Base-by-base conservation (phyloP, 2,113 vertebrate genomes). In the Psilopsiagon aymara region DNA sequence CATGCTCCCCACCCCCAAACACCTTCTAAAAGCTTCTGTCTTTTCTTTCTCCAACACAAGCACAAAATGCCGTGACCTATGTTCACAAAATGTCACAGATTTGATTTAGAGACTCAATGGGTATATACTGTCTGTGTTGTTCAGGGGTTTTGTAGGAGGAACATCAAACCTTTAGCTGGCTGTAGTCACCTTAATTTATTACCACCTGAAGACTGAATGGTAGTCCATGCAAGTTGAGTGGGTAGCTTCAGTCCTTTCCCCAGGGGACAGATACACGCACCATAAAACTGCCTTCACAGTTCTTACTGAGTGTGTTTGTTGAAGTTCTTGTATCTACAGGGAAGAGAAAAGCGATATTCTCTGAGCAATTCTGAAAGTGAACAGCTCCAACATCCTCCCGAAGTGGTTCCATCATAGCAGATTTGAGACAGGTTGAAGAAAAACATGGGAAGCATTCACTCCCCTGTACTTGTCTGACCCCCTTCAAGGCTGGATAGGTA, bases 21-120 rank as follows among this genome's bases (percentile, higher is more conserved):
- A 62, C 27, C 78, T 89, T 76, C 74, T 90, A 41, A 95, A 96
- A 39, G 35, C 66, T 75, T 9, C 39, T 85, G 47, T 63, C 41
- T 94, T 91, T 96, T 91, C 55, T 88, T 33, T 53, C 57, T 86
- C 44, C n/a, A 68, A n/a, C 10, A 24, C 49, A 85, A 79, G 67
- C 49, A 64, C 20, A 90, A 96, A 97, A 94, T 94, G 47, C 41
- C 52, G 53, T 2, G 13, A 88, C 47, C 59, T 78, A 15, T 53
- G 33, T 68, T 78, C n/a, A 39, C 55, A 86, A 79, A 94, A 86
- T 49, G 17, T 78, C 88, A 35, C 25, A 11, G 24, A 6, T 92
- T 71, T 93, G 71, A 88, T 86, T 86, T 86, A 74, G 68, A 31
- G 33, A 75, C 47, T 75, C 47, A 71, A 52, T 88, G 92, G 24